A percentile compares a stretch with the other conserved stretches of the same genome.
These are phyloP conservation scores for Macropis europaea DNA, from an alignment of 2,888 invertebrate species.

Conservation along the genomic window DNA sequence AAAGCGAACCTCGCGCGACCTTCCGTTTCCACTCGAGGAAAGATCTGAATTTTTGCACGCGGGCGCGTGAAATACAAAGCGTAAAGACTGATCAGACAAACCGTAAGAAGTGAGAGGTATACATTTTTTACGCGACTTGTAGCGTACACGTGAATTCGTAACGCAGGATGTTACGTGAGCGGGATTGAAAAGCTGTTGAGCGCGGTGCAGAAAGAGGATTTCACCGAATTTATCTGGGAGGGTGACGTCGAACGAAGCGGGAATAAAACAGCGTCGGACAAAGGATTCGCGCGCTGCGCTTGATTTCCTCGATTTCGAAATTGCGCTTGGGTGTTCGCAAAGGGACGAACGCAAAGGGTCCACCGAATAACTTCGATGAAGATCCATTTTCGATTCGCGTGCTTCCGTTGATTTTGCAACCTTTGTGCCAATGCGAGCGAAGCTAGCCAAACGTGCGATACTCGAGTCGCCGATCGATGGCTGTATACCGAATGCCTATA, in stretches of 20 bases:
- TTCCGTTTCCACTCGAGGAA: slow-evolving; percentile 28
- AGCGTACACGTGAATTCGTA: neutral
- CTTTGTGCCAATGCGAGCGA: slow-evolving; percentile 61
- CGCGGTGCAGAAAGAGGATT: neutral
- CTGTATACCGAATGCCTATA: slow-evolving; percentile 68
- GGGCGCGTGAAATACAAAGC: slow-evolving; percentile 33
- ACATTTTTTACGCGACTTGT: slow-evolving; percentile 32
- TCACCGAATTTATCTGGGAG: neutral
- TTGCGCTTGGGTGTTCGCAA: no score
- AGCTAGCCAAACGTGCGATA: slow-evolving; percentile 67
- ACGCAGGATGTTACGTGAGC: neutral
- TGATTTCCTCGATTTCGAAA: no score
- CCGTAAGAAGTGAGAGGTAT: slow-evolving; percentile 68
- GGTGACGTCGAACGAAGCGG: no score
- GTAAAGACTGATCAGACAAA: slow-evolving; percentile 71
- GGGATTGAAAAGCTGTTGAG: neutral
- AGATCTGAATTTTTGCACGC: slow-evolving; percentile 39
- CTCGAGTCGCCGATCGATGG: slow-evolving; percentile 62
- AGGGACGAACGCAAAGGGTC: neutral
- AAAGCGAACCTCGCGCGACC: slow-evolving; percentile 6
- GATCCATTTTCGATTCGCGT: neutral
- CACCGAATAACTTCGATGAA: slow-evolving; percentile 2
- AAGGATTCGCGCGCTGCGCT: no score
- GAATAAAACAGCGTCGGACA: no score
- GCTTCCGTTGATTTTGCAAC: slow-evolving; percentile 41